These are phyloP conservation scores for Cyprinodon tularosa DNA, from an alignment of 2,113 vertebrate genomes.

Conservation along the genomic window DNA sequence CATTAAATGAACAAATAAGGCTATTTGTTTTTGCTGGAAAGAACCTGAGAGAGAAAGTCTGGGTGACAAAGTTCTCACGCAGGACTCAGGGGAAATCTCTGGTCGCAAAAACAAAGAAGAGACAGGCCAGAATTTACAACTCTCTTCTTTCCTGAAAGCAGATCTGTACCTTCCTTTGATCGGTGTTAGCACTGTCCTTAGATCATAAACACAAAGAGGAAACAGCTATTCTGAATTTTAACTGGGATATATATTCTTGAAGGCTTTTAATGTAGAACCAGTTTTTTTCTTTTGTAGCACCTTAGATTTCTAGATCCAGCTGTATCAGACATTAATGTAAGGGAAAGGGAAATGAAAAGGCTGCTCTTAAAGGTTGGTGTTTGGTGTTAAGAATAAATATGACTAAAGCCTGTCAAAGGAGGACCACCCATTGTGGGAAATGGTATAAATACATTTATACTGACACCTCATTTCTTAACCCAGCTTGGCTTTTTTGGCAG, in stretches of 20 bases:
- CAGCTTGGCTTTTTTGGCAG: conserved; percentile 20
- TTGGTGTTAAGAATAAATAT: conserved; percentile 57
- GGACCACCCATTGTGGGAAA: conserved; percentile 70
- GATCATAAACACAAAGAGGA: conserved; percentile 17
- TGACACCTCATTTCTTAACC: conserved; percentile 34
- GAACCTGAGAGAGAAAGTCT: conserved; percentile 66
- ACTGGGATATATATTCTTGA: conserved; percentile 17
- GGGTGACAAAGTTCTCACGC: conserved; percentile 77
- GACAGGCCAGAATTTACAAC: conserved; percentile 75
- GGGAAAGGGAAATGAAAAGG: conserved; percentile 40
- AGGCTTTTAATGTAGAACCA: conserved; percentile 11
- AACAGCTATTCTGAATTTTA: conserved; percentile 13
- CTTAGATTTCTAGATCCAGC: conserved; percentile 56
- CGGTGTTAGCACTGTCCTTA: conserved; percentile 18
- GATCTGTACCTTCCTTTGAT: conserved; percentile 47
- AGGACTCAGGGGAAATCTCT: conserved; percentile 67
- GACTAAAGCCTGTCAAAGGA: conserved; percentile 48
- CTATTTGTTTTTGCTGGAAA: conserved; percentile 65
- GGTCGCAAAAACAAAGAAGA: conserved; percentile 75
- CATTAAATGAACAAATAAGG: conserved; percentile 46
- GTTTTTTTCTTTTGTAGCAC: conserved; percentile 8
- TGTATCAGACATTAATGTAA: conserved; percentile 57
- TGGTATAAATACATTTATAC: conserved; percentile 7
- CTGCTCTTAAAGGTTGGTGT: conserved; percentile 62
- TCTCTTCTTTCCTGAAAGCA: conserved; percentile 47